Conservation (phyloP, 2,797 vertebrate genomes). For the Alcedo atthis region DNA sequence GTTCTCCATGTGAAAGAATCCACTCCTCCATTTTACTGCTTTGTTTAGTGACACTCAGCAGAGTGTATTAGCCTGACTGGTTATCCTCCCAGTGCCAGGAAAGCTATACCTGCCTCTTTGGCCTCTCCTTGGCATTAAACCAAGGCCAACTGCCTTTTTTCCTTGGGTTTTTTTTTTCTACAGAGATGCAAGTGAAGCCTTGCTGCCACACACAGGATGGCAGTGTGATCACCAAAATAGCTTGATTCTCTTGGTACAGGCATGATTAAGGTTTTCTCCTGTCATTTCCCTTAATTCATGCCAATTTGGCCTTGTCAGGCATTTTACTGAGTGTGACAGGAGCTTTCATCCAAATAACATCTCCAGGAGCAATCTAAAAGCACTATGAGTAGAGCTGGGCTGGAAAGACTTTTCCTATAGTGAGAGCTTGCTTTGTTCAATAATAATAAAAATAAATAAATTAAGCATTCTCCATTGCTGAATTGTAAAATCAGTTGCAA, state of each 20-base stretch:
- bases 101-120: not conserved
- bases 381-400: not conserved
- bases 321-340: conserved; percentile 27
- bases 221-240: not conserved
- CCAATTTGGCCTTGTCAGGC: conserved; percentile 54
- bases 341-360: conserved; percentile 53
- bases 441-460: not conserved
- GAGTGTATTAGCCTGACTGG: not conserved
- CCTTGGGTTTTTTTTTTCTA: not conserved
- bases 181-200: conserved; percentile 33
- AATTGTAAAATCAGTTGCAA: not conserved
- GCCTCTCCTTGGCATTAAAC: not conserved
- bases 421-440: not conserved
- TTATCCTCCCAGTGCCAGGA: not conserved
- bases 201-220: conserved; percentile 47
- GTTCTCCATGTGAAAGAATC: not conserved
- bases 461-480: not conserved
- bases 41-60: not conserved
- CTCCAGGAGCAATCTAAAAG: conserved; percentile 19
- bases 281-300: conserved; percentile 45
- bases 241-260: conserved; percentile 15
- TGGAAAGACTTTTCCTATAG: not conserved
- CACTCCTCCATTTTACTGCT: not conserved
- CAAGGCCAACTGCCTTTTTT: conserved; percentile 30
- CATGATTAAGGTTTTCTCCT: conserved; percentile 56